phyloP scores from a whole-genome alignment of 2,888 invertebrate species.

The Alsophila aescularia region DNA sequence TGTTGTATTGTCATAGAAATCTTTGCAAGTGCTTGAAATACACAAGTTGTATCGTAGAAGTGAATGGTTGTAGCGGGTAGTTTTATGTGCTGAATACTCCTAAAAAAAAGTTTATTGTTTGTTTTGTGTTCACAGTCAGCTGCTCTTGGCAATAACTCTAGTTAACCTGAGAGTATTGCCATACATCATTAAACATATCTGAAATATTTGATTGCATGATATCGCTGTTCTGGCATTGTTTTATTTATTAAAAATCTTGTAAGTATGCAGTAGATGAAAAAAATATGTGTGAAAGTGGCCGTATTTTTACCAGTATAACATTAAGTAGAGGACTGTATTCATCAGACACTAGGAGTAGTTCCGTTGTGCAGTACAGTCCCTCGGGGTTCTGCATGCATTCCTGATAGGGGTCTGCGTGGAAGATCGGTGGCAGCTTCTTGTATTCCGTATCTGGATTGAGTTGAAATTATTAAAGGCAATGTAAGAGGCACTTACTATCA shows the following conservation, averaged over 20 bases:
- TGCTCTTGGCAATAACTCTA: too few relatives aligned
- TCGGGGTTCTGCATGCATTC: conserved; percentile 52
- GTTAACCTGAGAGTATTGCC: too few relatives aligned
- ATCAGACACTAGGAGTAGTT: conserved; percentile 50
- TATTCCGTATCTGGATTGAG: conserved; percentile 65
- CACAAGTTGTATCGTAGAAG: conserved; percentile 61
- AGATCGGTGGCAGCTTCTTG: conserved; percentile 62
- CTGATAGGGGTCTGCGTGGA: conserved; percentile 58
- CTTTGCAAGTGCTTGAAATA: conserved; percentile 55
- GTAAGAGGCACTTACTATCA: too few relatives aligned
- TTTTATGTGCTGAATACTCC: conserved; percentile 61
- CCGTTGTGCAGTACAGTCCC: conserved; percentile 61
- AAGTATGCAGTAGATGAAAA: too few relatives aligned
- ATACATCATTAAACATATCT: too few relatives aligned
- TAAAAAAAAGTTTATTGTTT: too few relatives aligned
- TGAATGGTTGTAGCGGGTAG: conserved; percentile 69
- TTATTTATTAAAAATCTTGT: too few relatives aligned
- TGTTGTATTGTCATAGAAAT: conserved; percentile 37
- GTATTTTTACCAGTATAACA: conserved; percentile 64
- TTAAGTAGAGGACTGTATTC: conserved; percentile 51
- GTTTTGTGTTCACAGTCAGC: too few relatives aligned
- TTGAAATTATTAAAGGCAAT: too few relatives aligned
- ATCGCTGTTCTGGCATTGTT: too few relatives aligned
- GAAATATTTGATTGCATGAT: too few relatives aligned
- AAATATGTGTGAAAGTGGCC: too few relatives aligned